A percentile compares a stretch with the other conserved stretches of the same genome.
phyloP scores from a whole-genome alignment of 1,140 invertebrate species.

The Drosophila santomea region DNA sequence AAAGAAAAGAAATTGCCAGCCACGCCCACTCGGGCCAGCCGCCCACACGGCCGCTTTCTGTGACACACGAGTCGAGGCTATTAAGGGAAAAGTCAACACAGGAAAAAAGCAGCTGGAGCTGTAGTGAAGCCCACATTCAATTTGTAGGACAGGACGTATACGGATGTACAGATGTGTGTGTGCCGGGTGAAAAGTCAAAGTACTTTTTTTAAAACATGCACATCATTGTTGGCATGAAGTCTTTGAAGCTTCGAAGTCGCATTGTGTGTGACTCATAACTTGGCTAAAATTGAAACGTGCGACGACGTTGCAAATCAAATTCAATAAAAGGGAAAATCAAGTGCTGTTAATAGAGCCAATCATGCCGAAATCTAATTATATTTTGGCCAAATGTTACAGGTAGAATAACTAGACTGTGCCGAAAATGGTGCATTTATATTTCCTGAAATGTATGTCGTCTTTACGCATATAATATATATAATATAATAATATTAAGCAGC shows the following conservation, averaged over 20 bases:
- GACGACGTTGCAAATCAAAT: constrained; percentile 9
- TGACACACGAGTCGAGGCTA: constrained; percentile 58
- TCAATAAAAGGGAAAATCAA: constrained; percentile 27
- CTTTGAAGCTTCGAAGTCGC: constrained; percentile 69
- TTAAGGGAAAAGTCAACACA: constrained; percentile 42
- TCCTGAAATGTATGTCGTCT: no score
- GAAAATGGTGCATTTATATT: neutral
- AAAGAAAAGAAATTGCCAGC: constrained; percentile 41
- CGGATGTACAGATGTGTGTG: constrained; percentile 29
- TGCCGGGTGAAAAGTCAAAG: constrained; percentile 53
- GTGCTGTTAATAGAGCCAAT: constrained; percentile 20
- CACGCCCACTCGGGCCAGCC: constrained; percentile 9
- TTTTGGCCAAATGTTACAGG: constrained; percentile 12
- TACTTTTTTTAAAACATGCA: constrained; percentile 78
- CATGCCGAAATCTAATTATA: constrained; percentile 26
- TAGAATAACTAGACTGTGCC: neutral
- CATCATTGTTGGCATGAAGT: constrained; percentile 79
- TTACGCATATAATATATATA: no score
- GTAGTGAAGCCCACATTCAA: constrained; percentile 46
- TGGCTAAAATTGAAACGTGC: constrained; percentile 8
- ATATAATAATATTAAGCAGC: no score
- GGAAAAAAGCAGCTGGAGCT: constrained; percentile 49
- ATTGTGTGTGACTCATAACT: constrained; percentile 53
- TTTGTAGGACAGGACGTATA: constrained; percentile 59
- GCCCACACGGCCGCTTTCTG: constrained; percentile 28